A percentile compares a stretch with the other conserved stretches of the same genome.
phyloP scores from a whole-genome alignment of 2,113 vertebrate species.

The Leptobrachium leishanense region DNA sequence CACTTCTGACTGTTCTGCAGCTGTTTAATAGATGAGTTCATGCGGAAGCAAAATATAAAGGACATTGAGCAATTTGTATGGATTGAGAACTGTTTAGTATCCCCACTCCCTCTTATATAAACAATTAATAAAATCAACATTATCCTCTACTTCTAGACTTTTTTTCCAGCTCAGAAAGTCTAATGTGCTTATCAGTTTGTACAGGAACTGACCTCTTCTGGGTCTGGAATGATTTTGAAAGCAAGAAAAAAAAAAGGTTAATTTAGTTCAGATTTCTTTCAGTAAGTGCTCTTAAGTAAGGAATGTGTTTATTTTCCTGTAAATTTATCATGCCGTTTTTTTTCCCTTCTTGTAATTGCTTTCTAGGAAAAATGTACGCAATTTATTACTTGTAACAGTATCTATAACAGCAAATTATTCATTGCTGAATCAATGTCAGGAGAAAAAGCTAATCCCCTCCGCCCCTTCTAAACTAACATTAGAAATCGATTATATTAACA shows the following conservation, averaged over 20 bases:
- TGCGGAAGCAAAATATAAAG: constrained; percentile 28
- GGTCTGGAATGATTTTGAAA: too few relatives aligned
- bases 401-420: too few relatives aligned
- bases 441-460: too few relatives aligned
- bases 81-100: neutral
- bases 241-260: neutral
- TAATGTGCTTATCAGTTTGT: constrained; percentile 1
- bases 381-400: neutral
- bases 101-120: constrained; percentile 6
- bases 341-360: constrained; percentile 12
- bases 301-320: constrained; percentile 37
- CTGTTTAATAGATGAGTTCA: constrained; percentile 19
- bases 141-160: neutral
- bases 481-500: too few relatives aligned
- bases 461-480: too few relatives aligned
- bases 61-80: constrained; percentile 11
- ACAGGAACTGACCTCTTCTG: neutral
- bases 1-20: constrained; percentile 17
- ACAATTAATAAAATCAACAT: constrained; percentile 18
- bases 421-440: too few relatives aligned
- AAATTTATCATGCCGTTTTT: constrained; percentile 5
- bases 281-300: constrained; percentile 12
- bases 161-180: constrained; percentile 8
- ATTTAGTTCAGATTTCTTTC: constrained; percentile 16
- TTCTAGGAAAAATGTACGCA: constrained; percentile 18